phyloP scores from a whole-genome alignment of 2,113 vertebrate species.

The Sterrhoptilus dennistouni region DNA sequence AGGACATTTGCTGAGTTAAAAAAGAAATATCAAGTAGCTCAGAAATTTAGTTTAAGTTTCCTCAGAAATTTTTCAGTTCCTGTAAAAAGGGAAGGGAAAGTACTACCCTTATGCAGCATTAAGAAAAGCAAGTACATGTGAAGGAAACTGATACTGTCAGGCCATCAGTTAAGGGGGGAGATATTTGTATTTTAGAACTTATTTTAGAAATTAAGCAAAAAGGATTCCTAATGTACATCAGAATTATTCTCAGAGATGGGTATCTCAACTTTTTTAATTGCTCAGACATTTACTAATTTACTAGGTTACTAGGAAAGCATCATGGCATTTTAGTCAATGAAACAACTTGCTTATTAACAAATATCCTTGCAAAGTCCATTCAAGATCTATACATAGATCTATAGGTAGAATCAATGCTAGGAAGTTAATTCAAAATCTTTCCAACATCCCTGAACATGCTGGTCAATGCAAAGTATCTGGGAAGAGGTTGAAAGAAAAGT shows the following conservation, averaged over 20 bases:
- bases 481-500: neutral
- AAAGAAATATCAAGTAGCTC: neutral
- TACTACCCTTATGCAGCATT: neutral
- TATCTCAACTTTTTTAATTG: neutral
- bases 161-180: neutral
- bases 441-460: neutral
- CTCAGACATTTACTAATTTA: neutral
- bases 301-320: neutral
- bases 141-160: neutral
- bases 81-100: neutral
- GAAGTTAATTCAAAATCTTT: neutral
- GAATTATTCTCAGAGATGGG: neutral
- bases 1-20: neutral
- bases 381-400: neutral
- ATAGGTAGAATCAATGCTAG: neutral
- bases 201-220: neutral
- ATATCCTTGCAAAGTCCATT: neutral
- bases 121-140: neutral
- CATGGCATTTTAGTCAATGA: neutral
- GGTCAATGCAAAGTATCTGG: neutral
- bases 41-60: neutral
- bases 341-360: neutral
- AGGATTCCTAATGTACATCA: neutral
- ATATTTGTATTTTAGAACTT: neutral
- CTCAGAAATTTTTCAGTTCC: neutral